Evolutionary conservation across 2,113 vertebrate genomes (phyloP).

Genomic region (Rana temporaria): DNA sequence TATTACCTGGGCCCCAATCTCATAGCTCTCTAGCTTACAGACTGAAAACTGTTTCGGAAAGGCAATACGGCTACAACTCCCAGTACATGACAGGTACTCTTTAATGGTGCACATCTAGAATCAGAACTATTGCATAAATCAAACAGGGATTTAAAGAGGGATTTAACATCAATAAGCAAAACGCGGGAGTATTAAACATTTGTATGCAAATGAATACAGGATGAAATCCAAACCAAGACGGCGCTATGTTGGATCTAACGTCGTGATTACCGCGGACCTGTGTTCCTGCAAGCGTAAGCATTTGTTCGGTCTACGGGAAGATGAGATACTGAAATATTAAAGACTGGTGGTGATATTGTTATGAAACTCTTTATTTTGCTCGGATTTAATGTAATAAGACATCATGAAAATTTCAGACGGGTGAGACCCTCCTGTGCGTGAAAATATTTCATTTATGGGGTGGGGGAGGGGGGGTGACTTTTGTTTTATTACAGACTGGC

Average conservation of each 20-base stretch:
- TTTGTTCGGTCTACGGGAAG: not conserved
- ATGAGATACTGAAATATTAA: conserved; percentile 44
- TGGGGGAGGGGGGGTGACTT: no score
- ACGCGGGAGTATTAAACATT: conserved; percentile 18
- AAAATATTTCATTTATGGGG: no score
- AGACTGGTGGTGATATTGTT: not conserved
- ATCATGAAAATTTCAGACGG: no score
- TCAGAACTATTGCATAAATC: not conserved
- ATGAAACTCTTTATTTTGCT: not conserved
- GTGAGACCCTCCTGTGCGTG: no score
- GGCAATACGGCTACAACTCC: no score
- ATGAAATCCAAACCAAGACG: not conserved
- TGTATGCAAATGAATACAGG: conserved; percentile 13
- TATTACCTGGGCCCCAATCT: no score
- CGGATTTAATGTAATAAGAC: no score
- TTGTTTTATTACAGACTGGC: no score
- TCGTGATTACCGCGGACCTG: not conserved
- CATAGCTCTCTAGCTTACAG: no score
- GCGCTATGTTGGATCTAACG: not conserved
- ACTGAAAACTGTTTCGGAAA: no score
- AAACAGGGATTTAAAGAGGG: not conserved
- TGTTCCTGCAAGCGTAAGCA: conserved; percentile 16
- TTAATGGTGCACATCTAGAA: no score
- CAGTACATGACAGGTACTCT: no score
- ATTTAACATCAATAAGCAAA: not conserved